phyloP scores from a whole-genome alignment of 2,888 invertebrate species.

The Meghimatium bilineatum region DNA sequence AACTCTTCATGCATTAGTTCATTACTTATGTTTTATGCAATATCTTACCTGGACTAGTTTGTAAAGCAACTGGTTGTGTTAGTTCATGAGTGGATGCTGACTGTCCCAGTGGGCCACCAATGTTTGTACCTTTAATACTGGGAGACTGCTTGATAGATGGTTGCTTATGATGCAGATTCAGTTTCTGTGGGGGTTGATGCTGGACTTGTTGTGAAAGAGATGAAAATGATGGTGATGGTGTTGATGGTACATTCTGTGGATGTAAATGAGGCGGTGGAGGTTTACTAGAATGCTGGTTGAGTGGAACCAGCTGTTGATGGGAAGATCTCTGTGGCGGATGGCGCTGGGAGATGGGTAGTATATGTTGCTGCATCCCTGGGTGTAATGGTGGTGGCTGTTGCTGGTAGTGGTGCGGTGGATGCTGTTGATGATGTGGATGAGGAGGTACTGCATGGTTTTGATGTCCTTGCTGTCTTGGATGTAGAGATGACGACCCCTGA shows the following conservation, averaged over 20 bases:
- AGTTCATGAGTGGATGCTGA: background rate
- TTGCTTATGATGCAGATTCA: constrained; percentile 2
- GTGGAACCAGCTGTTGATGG: constrained; percentile 21
- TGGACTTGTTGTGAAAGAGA: constrained; percentile 19
- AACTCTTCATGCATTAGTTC: no score
- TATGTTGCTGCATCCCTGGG: constrained; percentile 33
- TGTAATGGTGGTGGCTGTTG: constrained; percentile 23
- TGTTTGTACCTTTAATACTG: background rate
- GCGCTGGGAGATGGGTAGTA: background rate
- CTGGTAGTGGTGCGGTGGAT: constrained; percentile 17
- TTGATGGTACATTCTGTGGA: constrained; percentile 8
- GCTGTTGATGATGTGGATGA: constrained; percentile 26
- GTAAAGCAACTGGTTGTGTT: background rate
- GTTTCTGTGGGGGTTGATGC: constrained; percentile 24
- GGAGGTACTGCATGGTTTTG: constrained; percentile 22
- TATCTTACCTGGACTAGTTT: constrained; percentile 28
- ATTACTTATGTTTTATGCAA: background rate
- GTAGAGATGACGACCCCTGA: constrained; percentile 11
- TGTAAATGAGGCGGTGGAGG: background rate
- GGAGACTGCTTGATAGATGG: constrained; percentile 20
- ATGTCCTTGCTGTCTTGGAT: constrained; percentile 16
- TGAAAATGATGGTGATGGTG: background rate
- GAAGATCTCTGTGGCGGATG: constrained; percentile 18
- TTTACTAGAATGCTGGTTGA: constrained; percentile 12
- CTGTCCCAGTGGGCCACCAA: constrained; percentile 13